Base-by-base conservation (phyloP, 2,113 vertebrate species). In the Xenopus borealis region DNA sequence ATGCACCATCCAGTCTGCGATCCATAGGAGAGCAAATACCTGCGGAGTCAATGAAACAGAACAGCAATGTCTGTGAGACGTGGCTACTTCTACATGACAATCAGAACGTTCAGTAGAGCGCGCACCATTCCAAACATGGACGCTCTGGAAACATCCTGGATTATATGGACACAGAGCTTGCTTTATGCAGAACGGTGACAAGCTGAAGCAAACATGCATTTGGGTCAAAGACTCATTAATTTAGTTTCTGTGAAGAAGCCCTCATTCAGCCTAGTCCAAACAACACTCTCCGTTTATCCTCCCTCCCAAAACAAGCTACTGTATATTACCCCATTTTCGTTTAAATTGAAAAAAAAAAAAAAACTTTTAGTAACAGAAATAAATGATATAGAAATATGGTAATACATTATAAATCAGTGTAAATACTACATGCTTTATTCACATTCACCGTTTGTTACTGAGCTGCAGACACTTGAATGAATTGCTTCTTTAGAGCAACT, bases 1-100 rank as follows among this genome's bases (percentile, higher is more conserved):
- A 61, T 94, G 94, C 12, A 98, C 97, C 95, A 98, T 98, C 95
- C 96, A 98, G 89, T 98, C 96, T 11, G 96, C 90, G 46, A 97
- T 94, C 78, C 92, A 95, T 78, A 99, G 78, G 82, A 98, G 79
- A 77, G 92, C 88, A 64, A 97, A 90, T 55, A 99, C 97, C 97
- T 99, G 67, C 11, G 78, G 82, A 18, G 81, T 5, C 72, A 75
- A 71, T 64, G 0, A 84, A 61, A 58, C 30, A 78, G 40, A 65
- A 18, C 14, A n/a, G 9, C 68, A 62, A 61, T 33, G 17, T 44
- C n/a, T 45, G 63, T 46, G 18, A 50, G 65, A 45, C 45, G 14
- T 50, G 45, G 50, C 65, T 67, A n/a, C 46, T 14, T 14, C 2
- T 14, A 8, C 46, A 67, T 14, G 18, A 67, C 46, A 66, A 66